Base-by-base conservation (phyloP, 2,113 vertebrate genomes). In the Psilopsiagon aurifrons region DNA sequence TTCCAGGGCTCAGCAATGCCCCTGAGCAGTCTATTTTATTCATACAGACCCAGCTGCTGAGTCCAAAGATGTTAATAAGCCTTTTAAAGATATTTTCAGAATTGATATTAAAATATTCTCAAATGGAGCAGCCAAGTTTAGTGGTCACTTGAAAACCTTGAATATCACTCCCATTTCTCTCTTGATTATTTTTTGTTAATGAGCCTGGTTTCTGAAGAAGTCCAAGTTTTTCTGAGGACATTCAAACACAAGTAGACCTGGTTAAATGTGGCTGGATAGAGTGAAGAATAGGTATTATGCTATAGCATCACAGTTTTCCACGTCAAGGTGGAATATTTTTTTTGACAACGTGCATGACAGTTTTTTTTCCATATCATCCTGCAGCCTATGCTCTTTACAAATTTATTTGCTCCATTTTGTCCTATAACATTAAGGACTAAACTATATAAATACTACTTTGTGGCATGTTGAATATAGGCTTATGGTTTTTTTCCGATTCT, bases 341-440 rank as follows among this genome's bases (percentile, higher is more conserved):
- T 77, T 86, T 64, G 2, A 12, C 11, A 35, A 1, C 28, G 3
- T 41, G 3, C 24, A 52, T 0, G 10, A 39, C 8, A 64, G 0
- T 39, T 74, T 70, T 10, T 37, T 83, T 75, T 57, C 18, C 4
- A 4, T n/a, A 52, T 13, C 3, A 43, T 67, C 11, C 28, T 70
- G n/a, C 12, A 41, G 10, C 4, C 3, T 43, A 52, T 55, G 6
- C 2, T 82, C 27, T 44, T 17, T 10, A 37, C 10, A 82, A 13
- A 24, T 22, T 6, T 43, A 2, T 79, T 64, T 66, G 3, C 4
- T 76, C 2, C 17, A 28, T 88, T 82, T 93, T 76, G 14, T 87
- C 7, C 14, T 35, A 8, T 54, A 84, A 43, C 22, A 6, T 51
- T 73, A 82, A 71, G 27, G 12, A 47, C 4, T 47, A 35, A 86